Evolutionary conservation across 2,113 vertebrate genomes (phyloP).

Genomic region (Zapornia atra): DNA sequence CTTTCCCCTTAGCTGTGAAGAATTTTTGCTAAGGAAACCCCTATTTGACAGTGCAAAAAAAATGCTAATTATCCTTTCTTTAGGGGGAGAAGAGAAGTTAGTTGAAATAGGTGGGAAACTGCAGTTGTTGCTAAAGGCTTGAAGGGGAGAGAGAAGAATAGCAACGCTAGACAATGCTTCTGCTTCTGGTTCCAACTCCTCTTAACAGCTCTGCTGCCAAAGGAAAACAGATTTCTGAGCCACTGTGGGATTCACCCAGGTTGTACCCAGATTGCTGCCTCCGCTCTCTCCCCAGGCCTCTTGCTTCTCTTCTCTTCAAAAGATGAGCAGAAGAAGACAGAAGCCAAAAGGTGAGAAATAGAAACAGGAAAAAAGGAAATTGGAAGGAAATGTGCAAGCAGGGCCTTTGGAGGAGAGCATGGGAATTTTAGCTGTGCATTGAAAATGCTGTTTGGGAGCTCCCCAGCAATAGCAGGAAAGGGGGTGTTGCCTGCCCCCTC

Average conservation of each 20-base stretch:
- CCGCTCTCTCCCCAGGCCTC: not conserved
- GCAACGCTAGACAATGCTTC: constrained; percentile 1
- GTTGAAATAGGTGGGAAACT: constrained; percentile 63
- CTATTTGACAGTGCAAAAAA: constrained; percentile 30
- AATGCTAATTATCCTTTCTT: constrained; percentile 59
- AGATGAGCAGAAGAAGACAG: not conserved
- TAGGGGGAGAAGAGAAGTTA: constrained; percentile 54
- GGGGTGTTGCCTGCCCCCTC: not conserved
- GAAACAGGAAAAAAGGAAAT: not conserved
- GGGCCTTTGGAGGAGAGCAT: not conserved
- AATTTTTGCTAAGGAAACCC: constrained; percentile 33
- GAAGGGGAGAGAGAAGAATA: constrained; percentile 40
- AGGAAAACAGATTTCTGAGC: constrained; percentile 17
- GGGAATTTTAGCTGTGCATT: not conserved
- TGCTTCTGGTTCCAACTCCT: constrained; percentile 31
- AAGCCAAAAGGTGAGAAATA: not conserved
- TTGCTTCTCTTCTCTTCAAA: not conserved
- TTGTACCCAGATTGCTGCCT: not conserved
- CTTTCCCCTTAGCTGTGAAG: constrained; percentile 32
- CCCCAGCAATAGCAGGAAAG: not conserved
- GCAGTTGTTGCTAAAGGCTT: constrained; percentile 42
- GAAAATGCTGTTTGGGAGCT: not conserved
- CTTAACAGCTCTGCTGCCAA: not conserved
- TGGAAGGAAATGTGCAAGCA: not conserved
- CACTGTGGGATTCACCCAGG: not conserved